phyloP scores from a whole-genome alignment of 2,888 invertebrate species.

The Zele albiditarsus region DNA sequence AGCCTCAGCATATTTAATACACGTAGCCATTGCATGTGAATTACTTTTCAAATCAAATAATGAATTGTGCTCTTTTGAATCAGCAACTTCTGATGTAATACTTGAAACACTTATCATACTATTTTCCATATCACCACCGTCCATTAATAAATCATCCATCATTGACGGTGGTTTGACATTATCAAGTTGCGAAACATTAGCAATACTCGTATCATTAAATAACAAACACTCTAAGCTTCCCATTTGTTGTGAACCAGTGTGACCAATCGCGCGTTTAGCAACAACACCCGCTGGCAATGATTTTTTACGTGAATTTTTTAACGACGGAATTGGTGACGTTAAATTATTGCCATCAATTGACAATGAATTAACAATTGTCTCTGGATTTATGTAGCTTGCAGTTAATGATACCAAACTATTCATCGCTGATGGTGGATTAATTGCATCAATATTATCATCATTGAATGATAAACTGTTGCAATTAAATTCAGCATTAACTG shows the following conservation, averaged over 20 bases:
- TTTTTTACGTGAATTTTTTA: conserved; percentile 74
- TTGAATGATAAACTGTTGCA: conserved; percentile 73
- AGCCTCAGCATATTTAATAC: conserved; percentile 66
- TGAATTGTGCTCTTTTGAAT: conserved; percentile 73
- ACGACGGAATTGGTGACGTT: conserved; percentile 59
- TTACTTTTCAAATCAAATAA: conserved; percentile 73
- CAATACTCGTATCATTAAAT: conserved; percentile 74
- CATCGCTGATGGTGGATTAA: conserved; percentile 86
- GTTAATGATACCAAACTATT: conserved; percentile 79
- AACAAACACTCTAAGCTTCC: conserved; percentile 79
- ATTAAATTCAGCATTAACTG: conserved; percentile 72
- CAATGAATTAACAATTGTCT: conserved; percentile 51
- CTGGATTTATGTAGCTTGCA: conserved; percentile 70
- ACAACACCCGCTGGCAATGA: conserved; percentile 82
- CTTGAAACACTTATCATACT: conserved; percentile 91
- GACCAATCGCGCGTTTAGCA: conserved; percentile 82
- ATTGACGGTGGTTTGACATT: conserved; percentile 89
- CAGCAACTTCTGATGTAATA: conserved; percentile 85
- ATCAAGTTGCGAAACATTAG: conserved; percentile 81
- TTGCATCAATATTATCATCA: conserved; percentile 79
- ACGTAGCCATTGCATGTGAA: conserved; percentile 52
- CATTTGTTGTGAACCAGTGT: conserved; percentile 70
- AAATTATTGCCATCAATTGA: conserved; percentile 59
- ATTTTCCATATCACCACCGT: conserved; percentile 80
- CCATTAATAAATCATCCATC: conserved; percentile 78